Evolutionary conservation across 2,113 vertebrate genomes (phyloP).

Genomic region (Entelurus aequoreus): DNA sequence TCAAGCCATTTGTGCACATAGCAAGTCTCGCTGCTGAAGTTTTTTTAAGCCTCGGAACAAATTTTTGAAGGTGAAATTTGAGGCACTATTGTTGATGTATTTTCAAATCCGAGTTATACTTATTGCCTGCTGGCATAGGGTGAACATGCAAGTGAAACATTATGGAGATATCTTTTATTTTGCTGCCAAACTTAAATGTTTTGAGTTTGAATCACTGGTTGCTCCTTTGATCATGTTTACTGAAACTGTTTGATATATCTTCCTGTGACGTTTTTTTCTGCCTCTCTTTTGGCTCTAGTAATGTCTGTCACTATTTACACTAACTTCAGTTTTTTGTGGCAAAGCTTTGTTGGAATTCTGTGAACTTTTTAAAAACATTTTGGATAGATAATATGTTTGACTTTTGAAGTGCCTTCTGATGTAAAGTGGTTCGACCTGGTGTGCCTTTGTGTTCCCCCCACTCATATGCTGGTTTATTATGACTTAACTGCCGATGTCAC

Average conservation of each 20-base stretch:
- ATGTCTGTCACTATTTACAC: constrained; percentile 42
- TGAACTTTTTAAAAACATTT: background rate
- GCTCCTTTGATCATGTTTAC: constrained; percentile 28
- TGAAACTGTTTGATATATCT: constrained; percentile 36
- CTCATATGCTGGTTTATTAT: constrained; percentile 59
- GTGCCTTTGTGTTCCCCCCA: constrained; percentile 38
- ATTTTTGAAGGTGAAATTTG: constrained; percentile 22
- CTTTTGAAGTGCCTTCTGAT: background rate
- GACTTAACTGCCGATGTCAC: constrained; percentile 60
- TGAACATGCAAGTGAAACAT: constrained; percentile 16
- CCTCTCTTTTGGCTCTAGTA: constrained; percentile 27
- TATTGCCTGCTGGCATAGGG: constrained; percentile 23
- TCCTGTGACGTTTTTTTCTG: constrained; percentile 16
- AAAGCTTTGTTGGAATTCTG: constrained; percentile 49
- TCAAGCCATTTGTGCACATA: no score
- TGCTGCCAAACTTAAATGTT: constrained; percentile 3
- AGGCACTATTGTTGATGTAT: constrained; percentile 5
- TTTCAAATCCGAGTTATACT: constrained; percentile 1
- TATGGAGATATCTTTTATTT: constrained; percentile 3
- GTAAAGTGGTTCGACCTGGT: constrained; percentile 30
- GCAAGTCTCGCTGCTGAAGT: background rate
- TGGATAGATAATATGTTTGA: background rate
- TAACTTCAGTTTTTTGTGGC: constrained; percentile 48
- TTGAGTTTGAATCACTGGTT: constrained; percentile 23
- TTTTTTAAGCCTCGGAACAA: constrained; percentile 10